phyloP scores from a whole-genome alignment of 2,888 invertebrate genomes.

The Cryptocheilus praepositus region DNA sequence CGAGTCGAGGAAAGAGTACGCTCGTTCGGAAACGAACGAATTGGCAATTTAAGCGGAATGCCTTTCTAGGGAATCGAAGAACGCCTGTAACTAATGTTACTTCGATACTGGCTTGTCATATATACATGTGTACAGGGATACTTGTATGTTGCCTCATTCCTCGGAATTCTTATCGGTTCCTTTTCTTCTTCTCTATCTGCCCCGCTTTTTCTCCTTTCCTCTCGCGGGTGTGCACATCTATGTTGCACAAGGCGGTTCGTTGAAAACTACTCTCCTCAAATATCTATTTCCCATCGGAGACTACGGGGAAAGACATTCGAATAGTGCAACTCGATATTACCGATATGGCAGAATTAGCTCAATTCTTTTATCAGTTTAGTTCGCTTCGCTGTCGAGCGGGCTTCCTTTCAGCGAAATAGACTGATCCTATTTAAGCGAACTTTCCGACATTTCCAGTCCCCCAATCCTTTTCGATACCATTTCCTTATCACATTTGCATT shows the following conservation, averaged over 20 bases:
- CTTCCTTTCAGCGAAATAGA: no score
- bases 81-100: conserved; percentile 50
- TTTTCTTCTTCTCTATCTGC: conserved; percentile 22
- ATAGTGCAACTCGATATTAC: no score
- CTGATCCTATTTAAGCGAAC: no score
- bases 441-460: no score
- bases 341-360: no score
- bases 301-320: no score
- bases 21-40: conserved; percentile 47
- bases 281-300: conserved; percentile 1
- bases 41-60: conserved; percentile 56
- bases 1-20: conserved; percentile 15
- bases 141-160: conserved; percentile 6
- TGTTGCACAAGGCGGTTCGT: conserved; percentile 12
- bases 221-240: background rate
- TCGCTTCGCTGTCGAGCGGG: no score
- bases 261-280: background rate
- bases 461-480: no score
- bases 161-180: conserved; percentile 28
- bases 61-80: conserved; percentile 28
- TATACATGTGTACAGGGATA: conserved; percentile 6
- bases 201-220: background rate
- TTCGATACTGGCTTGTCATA: conserved; percentile 20
- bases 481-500: no score
- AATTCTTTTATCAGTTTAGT: no score